Evolutionary conservation across 2,113 vertebrate species (phyloP).

Genomic region (Ctenodactylus gundi): DNA sequence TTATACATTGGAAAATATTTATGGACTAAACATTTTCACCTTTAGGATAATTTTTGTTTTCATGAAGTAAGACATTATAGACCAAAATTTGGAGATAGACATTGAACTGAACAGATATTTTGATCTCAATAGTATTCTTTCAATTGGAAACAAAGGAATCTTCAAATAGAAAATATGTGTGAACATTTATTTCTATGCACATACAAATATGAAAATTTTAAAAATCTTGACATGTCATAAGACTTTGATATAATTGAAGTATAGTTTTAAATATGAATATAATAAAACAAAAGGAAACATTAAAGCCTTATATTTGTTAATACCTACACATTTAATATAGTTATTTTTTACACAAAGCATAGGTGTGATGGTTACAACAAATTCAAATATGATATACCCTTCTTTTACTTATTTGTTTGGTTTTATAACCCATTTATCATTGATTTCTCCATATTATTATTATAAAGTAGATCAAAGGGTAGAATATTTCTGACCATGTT

Average conservation of each 20-base stretch:
- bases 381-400: background rate
- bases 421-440: background rate
- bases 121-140: slow-evolving; percentile 2
- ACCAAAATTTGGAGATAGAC: background rate
- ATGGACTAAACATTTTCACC: background rate
- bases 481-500: background rate
- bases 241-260: background rate
- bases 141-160: slow-evolving; percentile 36
- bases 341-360: background rate
- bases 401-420: too few species aligned
- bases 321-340: too few species aligned
- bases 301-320: background rate
- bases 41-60: slow-evolving; percentile 26
- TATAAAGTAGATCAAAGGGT: background rate
- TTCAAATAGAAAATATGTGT: background rate
- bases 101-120: background rate
- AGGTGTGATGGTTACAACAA: background rate
- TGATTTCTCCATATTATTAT: background rate
- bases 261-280: background rate
- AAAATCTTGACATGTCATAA: background rate
- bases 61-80: background rate
- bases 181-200: background rate
- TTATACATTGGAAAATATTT: background rate
- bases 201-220: background rate
- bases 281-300: background rate